These are phyloP conservation scores for Trichomycterus rosablanca DNA, from an alignment of 2,113 vertebrate genomes.

Conservation along the genomic window DNA sequence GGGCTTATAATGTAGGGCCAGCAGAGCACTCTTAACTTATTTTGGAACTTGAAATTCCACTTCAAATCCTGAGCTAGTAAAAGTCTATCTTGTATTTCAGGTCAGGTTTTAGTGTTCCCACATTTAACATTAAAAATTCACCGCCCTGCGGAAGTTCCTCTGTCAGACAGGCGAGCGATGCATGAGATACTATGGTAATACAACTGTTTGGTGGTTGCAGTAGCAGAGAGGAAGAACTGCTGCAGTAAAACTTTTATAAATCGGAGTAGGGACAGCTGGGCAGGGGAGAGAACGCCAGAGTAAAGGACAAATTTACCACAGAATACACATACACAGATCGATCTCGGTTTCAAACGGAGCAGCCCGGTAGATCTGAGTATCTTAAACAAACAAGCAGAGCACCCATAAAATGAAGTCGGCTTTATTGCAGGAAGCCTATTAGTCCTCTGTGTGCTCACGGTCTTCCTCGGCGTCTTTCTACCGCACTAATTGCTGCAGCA, in stretches of 20 bases:
- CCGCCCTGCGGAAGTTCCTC: neutral
- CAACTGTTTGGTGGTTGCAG: constrained; percentile 3
- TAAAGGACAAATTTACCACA: constrained; percentile 23
- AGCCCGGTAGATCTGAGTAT: constrained; percentile 14
- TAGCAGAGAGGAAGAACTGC: neutral
- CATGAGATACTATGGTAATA: neutral
- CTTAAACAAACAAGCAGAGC: constrained; percentile 15
- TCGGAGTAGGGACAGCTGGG: constrained; percentile 10
- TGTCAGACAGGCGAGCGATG: neutral
- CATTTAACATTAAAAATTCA: constrained; percentile 15
- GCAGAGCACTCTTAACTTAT: too few species aligned
- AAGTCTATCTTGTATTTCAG: too few species aligned
- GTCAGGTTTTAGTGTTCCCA: neutral
- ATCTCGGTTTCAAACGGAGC: constrained; percentile 15
- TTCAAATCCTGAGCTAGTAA: too few species aligned
- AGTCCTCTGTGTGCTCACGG: constrained; percentile 8
- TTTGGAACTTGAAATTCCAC: too few species aligned
- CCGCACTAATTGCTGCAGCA: constrained; percentile 1
- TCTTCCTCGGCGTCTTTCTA: constrained; percentile 15
- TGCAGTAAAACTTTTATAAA: constrained; percentile 32
- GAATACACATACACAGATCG: constrained; percentile 23
- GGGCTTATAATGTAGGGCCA: too few species aligned
- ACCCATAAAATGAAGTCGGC: constrained; percentile 16
- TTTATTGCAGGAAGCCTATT: constrained; percentile 30
- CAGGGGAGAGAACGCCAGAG: neutral